phyloP scores from a whole-genome alignment of 2,888 invertebrate species.

The Silvanus unidentatus region DNA sequence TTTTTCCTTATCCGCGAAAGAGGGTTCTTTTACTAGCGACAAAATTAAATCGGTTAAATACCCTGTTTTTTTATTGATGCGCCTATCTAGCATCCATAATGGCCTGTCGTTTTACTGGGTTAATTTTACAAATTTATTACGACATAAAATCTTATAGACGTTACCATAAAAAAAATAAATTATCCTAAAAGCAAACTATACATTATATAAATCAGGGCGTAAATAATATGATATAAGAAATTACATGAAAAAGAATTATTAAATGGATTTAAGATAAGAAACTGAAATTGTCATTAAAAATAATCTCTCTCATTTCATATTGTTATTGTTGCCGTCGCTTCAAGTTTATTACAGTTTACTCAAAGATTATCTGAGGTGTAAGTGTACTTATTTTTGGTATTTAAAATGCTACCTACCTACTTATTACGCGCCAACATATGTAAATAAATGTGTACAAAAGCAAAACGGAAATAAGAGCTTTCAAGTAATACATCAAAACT shows the following conservation, averaged over 20 bases:
- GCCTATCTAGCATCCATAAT: constrained; percentile 25
- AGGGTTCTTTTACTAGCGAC: constrained; percentile 30
- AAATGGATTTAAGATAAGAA: constrained; percentile 19
- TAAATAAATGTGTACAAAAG: too few species aligned
- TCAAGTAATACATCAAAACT: not conserved
- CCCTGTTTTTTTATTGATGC: constrained; percentile 34
- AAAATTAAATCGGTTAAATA: constrained; percentile 40
- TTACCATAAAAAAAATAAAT: constrained; percentile 25
- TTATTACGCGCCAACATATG: too few species aligned
- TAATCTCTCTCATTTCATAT: too few species aligned
- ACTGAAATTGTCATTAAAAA: constrained; percentile 13
- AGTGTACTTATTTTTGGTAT: too few species aligned
- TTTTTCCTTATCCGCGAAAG: constrained; percentile 13
- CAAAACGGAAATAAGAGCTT: too few species aligned
- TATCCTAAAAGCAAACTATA: constrained; percentile 14
- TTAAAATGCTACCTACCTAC: too few species aligned
- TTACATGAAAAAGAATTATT: constrained; percentile 10
- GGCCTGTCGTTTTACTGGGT: constrained; percentile 30
- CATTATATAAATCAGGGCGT: not conserved
- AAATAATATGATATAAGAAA: constrained; percentile 22
- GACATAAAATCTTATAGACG: constrained; percentile 27
- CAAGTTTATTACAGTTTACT: too few species aligned
- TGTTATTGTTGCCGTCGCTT: too few species aligned
- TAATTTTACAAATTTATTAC: constrained; percentile 35
- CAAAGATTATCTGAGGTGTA: too few species aligned